Base-by-base conservation (phyloP, 2,113 vertebrate genomes). In the Phrynocephalus versicolor region DNA sequence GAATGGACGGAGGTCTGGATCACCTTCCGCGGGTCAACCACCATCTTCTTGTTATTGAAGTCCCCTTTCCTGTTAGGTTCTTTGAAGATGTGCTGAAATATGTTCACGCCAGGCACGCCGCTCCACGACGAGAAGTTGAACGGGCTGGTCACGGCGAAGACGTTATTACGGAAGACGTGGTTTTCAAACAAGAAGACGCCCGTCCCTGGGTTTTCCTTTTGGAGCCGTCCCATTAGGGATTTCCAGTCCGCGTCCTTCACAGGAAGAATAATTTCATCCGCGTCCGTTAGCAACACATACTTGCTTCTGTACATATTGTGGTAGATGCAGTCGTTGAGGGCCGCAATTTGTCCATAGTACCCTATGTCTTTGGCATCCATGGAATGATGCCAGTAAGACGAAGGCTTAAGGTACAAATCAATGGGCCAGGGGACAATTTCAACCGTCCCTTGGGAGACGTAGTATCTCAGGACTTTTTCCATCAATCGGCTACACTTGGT, bases 401-500 rank as follows among this genome's bases (percentile, higher is more conserved):
- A 97, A 21, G 96, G 95, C 0, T 2, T 95, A 80, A 97, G 90
- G 71, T 95, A 8, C 16, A 82, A 57, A 69, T 95, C 60, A 19
- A 97, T 97, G 18, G 97, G 97, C 97, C 96, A 97, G 1, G 91
- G 93, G 64, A 97, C 92, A 39, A 97, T 3, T 88, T 98, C 96
- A 62, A 96, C 74, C 1, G 93, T 93, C 72, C 96, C 96, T 89
- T 96, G 96, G 13, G 91, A 57, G 33, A 78, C 37, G 88, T 98
- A 97, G 85, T 88, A 90, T 14, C 87, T 89, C 75, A 98, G 74
- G 60, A 97, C 92, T 83, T 93, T 94, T 5, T 95, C 88, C 51
- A 97, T 93, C 3, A 96, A 91, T 3, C 80, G 89, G 72, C 96
- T 94, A 65, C 96, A 96, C 90, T 93, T 97, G 88, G 95, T 97